phyloP scores from a whole-genome alignment of 2,113 vertebrate genomes.

The Fulica atra region DNA sequence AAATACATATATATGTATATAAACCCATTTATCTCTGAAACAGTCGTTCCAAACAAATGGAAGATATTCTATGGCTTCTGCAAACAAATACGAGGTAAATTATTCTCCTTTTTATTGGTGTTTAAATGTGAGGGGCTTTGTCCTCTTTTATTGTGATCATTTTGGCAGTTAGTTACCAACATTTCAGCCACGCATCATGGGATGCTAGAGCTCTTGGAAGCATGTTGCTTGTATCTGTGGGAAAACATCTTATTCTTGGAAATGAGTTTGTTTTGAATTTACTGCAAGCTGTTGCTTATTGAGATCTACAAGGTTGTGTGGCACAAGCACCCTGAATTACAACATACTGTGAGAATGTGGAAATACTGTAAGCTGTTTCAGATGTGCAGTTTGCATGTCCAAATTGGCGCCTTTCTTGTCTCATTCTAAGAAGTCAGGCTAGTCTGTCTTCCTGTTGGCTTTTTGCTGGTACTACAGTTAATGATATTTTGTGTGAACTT shows the following conservation, averaged over 20 bases:
- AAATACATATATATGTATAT: not conserved
- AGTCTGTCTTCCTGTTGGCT: not conserved
- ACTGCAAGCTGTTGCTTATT: constrained; percentile 62
- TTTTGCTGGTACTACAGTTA: not conserved
- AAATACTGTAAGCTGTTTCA: constrained; percentile 25
- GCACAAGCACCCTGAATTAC: constrained; percentile 26
- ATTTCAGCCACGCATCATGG: not conserved
- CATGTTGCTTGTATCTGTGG: constrained; percentile 20
- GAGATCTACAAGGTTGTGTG: constrained; percentile 41
- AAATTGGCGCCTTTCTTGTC: not conserved
- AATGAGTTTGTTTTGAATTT: constrained; percentile 58
- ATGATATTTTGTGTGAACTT: not conserved
- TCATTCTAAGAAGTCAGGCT: not conserved
- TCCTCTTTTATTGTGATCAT: not conserved
- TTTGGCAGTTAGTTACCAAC: constrained; percentile 1
- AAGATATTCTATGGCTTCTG: not conserved
- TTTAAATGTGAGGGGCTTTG: not conserved
- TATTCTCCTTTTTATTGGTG: not conserved
- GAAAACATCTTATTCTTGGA: constrained; percentile 61
- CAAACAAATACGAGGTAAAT: not conserved
- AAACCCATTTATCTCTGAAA: not conserved
- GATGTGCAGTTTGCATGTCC: not conserved
- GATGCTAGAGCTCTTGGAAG: constrained; percentile 24
- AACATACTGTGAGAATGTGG: constrained; percentile 52
- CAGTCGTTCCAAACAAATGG: not conserved